These are phyloP conservation scores for Neotoxoptera formosana DNA, from an alignment of 1,140 invertebrate genomes.

Conservation along the genomic window DNA sequence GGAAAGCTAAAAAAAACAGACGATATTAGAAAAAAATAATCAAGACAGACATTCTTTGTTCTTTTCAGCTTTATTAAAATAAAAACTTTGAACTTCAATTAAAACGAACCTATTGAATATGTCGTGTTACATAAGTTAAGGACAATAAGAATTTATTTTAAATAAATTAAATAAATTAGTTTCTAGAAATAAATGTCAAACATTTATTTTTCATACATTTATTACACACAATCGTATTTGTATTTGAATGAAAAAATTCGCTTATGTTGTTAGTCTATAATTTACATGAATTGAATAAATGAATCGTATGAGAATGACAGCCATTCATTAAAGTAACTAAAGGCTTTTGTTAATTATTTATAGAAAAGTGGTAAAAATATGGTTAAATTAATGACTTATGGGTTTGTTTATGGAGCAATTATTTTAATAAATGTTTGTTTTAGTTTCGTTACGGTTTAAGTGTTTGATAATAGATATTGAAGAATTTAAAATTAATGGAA, in stretches of 20 bases:
- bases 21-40: not conserved
- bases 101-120: not conserved
- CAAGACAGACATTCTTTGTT: not conserved
- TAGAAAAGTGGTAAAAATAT: not conserved
- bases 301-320: not conserved
- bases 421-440: not conserved
- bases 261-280: not conserved
- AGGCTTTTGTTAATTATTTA: not conserved
- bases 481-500: not conserved
- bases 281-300: not conserved
- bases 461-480: not conserved
- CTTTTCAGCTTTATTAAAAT: not conserved
- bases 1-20: not conserved
- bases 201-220: not conserved
- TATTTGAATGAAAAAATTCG: not conserved
- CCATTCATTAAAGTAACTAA: not conserved
- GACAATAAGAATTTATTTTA: not conserved
- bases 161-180: not conserved
- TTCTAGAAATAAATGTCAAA: not conserved
- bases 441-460: not conserved
- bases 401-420: not conserved
- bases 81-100: not conserved
- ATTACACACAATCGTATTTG: not conserved
- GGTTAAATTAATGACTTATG: not conserved
- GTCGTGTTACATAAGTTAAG: not conserved